These are phyloP conservation scores for Ormyrus pomaceus DNA, from an alignment of 2,888 invertebrate genomes.

Conservation along the genomic window DNA sequence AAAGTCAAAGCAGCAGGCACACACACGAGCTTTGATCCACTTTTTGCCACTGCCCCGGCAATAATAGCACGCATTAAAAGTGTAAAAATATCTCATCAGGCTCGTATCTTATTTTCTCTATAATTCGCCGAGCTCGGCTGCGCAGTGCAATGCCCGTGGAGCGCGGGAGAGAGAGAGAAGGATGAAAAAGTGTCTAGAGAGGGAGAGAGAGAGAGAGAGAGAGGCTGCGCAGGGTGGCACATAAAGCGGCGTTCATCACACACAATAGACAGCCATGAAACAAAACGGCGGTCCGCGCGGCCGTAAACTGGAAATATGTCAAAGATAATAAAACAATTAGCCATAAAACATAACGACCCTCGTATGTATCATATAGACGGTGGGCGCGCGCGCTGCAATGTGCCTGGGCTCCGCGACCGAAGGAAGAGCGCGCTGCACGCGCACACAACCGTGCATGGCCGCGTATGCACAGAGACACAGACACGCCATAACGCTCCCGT, in stretches of 20 bases:
- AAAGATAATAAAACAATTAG: slow-evolving; percentile 76
- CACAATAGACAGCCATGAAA: slow-evolving; percentile 74
- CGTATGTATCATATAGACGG: slow-evolving; percentile 64
- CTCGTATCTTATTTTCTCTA: slow-evolving; percentile 49
- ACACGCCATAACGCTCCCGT: neutral
- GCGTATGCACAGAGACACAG: neutral
- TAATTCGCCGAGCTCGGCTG: slow-evolving; percentile 32
- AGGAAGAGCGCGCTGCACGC: slow-evolving; percentile 5
- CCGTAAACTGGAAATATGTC: slow-evolving; percentile 76
- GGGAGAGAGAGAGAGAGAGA: slow-evolving; percentile 51
- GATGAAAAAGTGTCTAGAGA: slow-evolving; percentile 31
- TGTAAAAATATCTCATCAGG: slow-evolving; percentile 48
- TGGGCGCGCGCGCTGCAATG: slow-evolving; percentile 58
- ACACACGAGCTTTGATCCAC: slow-evolving; percentile 33
- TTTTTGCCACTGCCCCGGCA: slow-evolving; percentile 36
- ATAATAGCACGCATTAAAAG: slow-evolving; percentile 36
- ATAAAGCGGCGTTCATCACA: slow-evolving; percentile 73
- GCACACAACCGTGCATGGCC: neutral
- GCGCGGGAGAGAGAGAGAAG: neutral
- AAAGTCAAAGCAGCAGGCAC: slow-evolving; percentile 31
- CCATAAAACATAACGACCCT: slow-evolving; percentile 76
- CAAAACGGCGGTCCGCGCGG: slow-evolving; percentile 70
- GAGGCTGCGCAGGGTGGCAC: slow-evolving; percentile 62
- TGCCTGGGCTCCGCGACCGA: slow-evolving; percentile 3
- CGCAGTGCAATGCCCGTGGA: slow-evolving; percentile 6